phyloP scores from a whole-genome alignment of 1,140 invertebrate genomes.

The Ips nitidus region DNA sequence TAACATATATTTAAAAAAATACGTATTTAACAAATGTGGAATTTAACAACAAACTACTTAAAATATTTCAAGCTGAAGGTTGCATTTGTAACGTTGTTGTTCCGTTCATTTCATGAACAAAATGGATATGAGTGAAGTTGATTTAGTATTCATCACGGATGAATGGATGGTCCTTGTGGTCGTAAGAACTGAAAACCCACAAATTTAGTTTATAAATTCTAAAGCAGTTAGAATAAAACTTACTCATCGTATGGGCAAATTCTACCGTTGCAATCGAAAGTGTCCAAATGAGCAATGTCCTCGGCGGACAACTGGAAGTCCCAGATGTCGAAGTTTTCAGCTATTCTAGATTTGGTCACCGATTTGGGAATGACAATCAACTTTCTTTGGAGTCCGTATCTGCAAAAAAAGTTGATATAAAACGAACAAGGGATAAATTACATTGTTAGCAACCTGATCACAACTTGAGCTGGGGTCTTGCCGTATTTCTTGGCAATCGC shows the following conservation, averaged over 20 bases:
- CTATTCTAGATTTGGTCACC: conserved; percentile 40
- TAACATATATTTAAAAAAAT: no score
- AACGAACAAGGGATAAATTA: background rate
- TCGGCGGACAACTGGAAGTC: conserved; percentile 41
- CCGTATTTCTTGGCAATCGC: conserved; percentile 43
- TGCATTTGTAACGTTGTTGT: no score
- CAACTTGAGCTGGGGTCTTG: conserved; percentile 43
- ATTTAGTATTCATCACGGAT: conserved; percentile 34
- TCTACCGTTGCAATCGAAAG: conserved; percentile 45
- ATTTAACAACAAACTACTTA: no score
- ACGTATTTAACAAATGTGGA: no score
- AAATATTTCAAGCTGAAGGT: no score
- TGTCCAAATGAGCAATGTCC: conserved; percentile 41
- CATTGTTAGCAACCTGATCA: conserved; percentile 38
- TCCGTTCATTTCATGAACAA: no score
- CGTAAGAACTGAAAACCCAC: conserved; percentile 23
- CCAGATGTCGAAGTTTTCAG: conserved; percentile 43
- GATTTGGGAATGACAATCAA: conserved; percentile 45
- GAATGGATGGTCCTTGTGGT: conserved; percentile 34
- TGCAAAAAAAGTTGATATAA: background rate
- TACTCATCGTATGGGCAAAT: conserved; percentile 45
- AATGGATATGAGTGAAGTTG: background rate
- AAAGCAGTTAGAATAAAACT: conserved; percentile 20
- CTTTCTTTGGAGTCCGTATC: conserved; percentile 40
- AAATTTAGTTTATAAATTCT: background rate